Conservation (phyloP, 2,113 vertebrate genomes). For the Etheostoma cragini region DNA sequence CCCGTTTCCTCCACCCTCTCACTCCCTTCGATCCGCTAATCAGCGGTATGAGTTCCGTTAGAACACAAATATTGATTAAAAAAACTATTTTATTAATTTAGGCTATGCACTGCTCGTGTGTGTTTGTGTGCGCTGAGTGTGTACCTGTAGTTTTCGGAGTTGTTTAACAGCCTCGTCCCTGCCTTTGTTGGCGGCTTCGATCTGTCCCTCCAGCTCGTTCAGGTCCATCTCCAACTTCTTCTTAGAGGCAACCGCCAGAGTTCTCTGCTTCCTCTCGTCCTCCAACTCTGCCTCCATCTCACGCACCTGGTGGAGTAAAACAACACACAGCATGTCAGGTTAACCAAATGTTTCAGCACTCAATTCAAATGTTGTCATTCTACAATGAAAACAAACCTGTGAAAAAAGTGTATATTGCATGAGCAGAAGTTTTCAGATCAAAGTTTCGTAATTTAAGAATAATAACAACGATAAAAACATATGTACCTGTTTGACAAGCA, state of each 20-base stretch:
- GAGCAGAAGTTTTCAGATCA: not conserved
- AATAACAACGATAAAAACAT: too few species aligned
- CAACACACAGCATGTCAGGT: not conserved
- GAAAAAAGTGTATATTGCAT: not conserved
- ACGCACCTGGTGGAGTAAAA: constrained; percentile 85
- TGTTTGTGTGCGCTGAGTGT: constrained; percentile 67
- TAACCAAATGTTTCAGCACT: not conserved
- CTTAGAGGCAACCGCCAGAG: constrained; percentile 91
- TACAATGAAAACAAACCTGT: not conserved
- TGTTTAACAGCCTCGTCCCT: constrained; percentile 98
- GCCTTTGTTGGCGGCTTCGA: constrained; percentile 94
- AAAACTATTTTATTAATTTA: too few species aligned
- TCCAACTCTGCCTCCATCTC: constrained; percentile 97
- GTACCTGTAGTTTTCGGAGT: constrained; percentile 94
- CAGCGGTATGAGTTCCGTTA: too few species aligned
- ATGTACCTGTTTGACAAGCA: constrained; percentile 93
- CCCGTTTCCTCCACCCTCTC: too few species aligned
- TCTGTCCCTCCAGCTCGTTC: constrained; percentile 95
- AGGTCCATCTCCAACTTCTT: constrained; percentile 99
- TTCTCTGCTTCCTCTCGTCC: constrained; percentile 96
- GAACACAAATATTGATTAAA: too few species aligned
- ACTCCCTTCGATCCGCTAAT: too few species aligned
- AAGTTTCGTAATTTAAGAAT: not conserved
- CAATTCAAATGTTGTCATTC: not conserved
- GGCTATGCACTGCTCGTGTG: not conserved